Conservation (phyloP, 30 jellyfish, hydroid and myxozoan species). For the Hydra vulgaris region DNA sequence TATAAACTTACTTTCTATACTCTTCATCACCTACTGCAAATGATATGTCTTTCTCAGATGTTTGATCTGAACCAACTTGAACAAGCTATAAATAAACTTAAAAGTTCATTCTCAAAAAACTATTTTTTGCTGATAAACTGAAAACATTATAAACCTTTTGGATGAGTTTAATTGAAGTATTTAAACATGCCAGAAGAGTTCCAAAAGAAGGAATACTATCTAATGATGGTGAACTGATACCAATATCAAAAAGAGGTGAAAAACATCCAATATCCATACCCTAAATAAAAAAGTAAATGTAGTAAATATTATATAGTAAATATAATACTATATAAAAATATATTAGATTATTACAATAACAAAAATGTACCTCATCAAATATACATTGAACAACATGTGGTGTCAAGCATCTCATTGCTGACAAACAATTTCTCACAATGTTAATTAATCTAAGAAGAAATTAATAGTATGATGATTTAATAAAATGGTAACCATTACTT, state of each 20-base stretch:
- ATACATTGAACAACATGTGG: slow-evolving; percentile 50
- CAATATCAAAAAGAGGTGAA: slow-evolving; percentile 40
- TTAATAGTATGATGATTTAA: neutral
- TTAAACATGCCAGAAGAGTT: slow-evolving; percentile 36
- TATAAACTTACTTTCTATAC: slow-evolving; percentile 4
- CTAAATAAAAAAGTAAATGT: slow-evolving; percentile 11
- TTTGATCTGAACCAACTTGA: slow-evolving; percentile 20
- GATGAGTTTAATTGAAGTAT: slow-evolving; percentile 29
- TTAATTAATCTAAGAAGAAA: slow-evolving; percentile 25
- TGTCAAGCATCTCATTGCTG: slow-evolving; percentile 25
- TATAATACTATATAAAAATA: neutral
- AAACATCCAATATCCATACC: slow-evolving; percentile 37
- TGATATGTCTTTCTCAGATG: slow-evolving; percentile 20
- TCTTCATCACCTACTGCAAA: slow-evolving; percentile 6
- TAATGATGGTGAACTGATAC: slow-evolving; percentile 46
- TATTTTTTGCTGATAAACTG: too few species aligned
- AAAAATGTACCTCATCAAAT: slow-evolving; percentile 40
- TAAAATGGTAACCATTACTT: slow-evolving; percentile 2
- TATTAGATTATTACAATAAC: too few species aligned
- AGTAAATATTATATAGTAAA: neutral
- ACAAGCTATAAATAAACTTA: neutral
- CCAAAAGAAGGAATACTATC: slow-evolving; percentile 53
- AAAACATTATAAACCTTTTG: neutral
- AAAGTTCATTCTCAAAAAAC: neutral
- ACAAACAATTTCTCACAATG: slow-evolving; percentile 20